Base-by-base conservation (phyloP, 2,888 invertebrate genomes). In the Philereme vetulata region DNA sequence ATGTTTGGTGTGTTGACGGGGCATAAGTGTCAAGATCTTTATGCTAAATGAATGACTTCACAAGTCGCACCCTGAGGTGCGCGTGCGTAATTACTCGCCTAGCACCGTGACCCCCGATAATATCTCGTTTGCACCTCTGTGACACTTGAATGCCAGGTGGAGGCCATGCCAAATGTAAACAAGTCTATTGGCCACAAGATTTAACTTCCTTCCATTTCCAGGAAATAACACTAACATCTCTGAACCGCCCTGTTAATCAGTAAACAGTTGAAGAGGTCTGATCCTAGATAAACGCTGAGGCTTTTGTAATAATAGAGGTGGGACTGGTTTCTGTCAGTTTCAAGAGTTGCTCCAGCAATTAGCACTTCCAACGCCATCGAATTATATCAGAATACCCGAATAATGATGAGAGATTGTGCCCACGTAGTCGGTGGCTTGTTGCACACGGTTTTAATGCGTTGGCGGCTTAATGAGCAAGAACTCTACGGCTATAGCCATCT, bases 181-280 rank as follows among this genome's bases (percentile, higher is more conserved):
- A 78, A 76, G 50, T 74, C 71, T 73, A 66, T 73, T 68, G 68
- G 70, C 67, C 72, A 66, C 71, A 65, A 57, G 62, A 67, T 68
- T 74, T 65, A 40, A 54, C 46, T 56, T 70, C 70, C 76, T 72
- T 78, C 51, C 52, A 76, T 76, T 83, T 86, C 85, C 85, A 75
- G 83, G 83, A 86, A 82, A 74, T 82, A 68, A 72, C 80, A 81
- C 81, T 82, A 68, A 72, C 80, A 81, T 81, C 74, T 75, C 65
- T 67, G 35, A 46, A 68, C 63, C 66, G 68, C 61, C 62, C 61
- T 67, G 72, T 74, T 76, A 73, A 76, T 77, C 72, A 71, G 74
- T 69, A 65, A 67, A 71, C 61, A 45, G 11, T 62, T 64, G 67
- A 21, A 60, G 64, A 38, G 38, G 38, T 8, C 47, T 64, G 54